A percentile compares a stretch with the other conserved stretches of the same genome.
Conservation (phyloP, 2,113 vertebrate genomes). For the Eulacestoma nigropectus region DNA sequence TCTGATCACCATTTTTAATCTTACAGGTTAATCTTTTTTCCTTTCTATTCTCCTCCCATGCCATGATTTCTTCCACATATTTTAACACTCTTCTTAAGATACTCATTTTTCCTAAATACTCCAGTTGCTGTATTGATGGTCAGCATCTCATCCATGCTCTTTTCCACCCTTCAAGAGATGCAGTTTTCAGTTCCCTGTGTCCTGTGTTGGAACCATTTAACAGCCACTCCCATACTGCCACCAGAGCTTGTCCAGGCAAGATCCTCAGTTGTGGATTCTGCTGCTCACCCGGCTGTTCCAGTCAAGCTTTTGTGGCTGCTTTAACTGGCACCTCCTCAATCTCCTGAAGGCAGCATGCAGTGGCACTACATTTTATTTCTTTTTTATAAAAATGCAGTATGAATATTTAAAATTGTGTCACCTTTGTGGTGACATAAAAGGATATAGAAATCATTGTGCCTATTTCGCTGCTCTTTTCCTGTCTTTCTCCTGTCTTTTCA, state of each 20-base stretch:
- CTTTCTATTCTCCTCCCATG: background rate
- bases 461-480: background rate
- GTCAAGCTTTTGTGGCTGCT: background rate
- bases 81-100: background rate
- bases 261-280: background rate
- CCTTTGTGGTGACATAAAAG: background rate
- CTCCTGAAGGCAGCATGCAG: background rate
- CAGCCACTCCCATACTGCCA: background rate
- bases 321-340: background rate
- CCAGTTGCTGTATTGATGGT: background rate
- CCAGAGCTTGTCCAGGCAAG: background rate
- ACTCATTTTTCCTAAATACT: background rate
- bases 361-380: background rate
- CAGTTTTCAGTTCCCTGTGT: background rate
- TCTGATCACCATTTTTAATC: background rate
- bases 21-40: background rate
- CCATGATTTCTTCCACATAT: background rate
- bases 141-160: background rate
- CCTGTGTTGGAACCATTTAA: background rate
- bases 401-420: background rate
- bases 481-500: constrained; percentile 31
- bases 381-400: background rate
- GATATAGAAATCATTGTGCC: background rate
- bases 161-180: background rate
- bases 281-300: background rate